phyloP scores from a whole-genome alignment of 2,113 vertebrate species.

The Pachycephala philippinensis region DNA sequence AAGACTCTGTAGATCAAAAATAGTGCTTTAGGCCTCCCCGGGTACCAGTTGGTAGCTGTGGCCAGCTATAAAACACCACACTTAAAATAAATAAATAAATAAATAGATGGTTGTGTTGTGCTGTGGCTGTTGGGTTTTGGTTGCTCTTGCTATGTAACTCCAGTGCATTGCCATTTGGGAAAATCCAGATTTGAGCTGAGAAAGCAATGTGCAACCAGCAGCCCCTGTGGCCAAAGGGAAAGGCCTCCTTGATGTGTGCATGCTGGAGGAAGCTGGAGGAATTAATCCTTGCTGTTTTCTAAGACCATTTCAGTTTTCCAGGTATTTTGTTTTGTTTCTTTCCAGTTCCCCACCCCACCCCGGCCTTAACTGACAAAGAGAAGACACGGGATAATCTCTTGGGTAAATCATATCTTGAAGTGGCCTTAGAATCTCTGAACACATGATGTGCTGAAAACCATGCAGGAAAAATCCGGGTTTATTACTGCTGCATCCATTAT shows the following conservation, averaged over 20 bases:
- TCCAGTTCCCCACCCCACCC: accelerated
- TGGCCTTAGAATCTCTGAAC: background rate
- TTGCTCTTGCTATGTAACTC: background rate
- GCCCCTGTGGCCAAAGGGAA: background rate
- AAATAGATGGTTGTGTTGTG: background rate
- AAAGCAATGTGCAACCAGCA: accelerated
- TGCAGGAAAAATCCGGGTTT: background rate
- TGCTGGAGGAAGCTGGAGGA: background rate
- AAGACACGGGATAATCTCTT: background rate
- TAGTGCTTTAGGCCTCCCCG: background rate
- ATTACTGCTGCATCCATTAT: background rate
- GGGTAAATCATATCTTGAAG: background rate
- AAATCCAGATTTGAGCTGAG: background rate
- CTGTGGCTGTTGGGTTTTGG: background rate
- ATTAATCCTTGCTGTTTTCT: background rate
- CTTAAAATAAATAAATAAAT: background rate
- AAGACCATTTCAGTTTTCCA: background rate
- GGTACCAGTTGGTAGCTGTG: background rate
- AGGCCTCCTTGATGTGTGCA: background rate
- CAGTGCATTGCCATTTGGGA: background rate
- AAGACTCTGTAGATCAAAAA: conserved; percentile 30
- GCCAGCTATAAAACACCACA: background rate
- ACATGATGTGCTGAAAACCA: background rate
- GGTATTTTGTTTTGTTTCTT: background rate
- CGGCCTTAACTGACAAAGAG: background rate